Evolutionary conservation across 2,888 invertebrate species (phyloP).

Genomic region (Parnassius glacialis): DNA sequence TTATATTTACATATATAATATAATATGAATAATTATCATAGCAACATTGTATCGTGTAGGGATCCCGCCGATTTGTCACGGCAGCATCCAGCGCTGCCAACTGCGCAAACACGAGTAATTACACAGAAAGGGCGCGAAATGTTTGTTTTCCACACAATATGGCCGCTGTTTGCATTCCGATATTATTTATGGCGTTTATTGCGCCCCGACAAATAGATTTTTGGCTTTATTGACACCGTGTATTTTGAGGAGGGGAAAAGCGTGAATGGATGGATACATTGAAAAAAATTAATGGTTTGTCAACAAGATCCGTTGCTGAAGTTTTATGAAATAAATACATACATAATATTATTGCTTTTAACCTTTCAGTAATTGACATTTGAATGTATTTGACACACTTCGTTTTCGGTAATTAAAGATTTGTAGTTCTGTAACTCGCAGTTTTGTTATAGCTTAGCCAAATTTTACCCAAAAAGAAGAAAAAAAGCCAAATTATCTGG

Average conservation of each 20-base stretch:
- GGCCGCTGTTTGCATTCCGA: slow-evolving; percentile 38
- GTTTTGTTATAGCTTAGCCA: no score
- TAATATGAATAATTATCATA: neutral
- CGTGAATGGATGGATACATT: slow-evolving; percentile 10
- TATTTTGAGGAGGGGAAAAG: slow-evolving; percentile 27
- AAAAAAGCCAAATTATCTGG: no score
- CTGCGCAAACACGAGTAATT: slow-evolving; percentile 45
- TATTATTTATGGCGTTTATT: slow-evolving; percentile 45
- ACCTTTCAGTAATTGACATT: no score
- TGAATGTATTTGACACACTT: no score
- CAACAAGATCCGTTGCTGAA: slow-evolving; percentile 17
- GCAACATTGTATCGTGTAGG: slow-evolving; percentile 1
- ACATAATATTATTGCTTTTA: no score
- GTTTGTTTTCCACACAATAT: slow-evolving; percentile 45
- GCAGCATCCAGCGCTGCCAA: slow-evolving; percentile 43
- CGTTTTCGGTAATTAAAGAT: no score
- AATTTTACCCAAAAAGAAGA: no score
- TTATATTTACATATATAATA: neutral
- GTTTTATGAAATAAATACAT: no score
- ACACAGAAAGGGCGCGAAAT: slow-evolving; percentile 41
- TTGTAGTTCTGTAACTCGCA: no score
- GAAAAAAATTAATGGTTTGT: slow-evolving; percentile 4
- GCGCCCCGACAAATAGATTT: slow-evolving; percentile 41
- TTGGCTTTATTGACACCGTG: slow-evolving; percentile 38
- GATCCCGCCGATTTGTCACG: slow-evolving; percentile 58